Conservation (phyloP, 1,140 invertebrate genomes). For the Diabrotica virgifera region DNA sequence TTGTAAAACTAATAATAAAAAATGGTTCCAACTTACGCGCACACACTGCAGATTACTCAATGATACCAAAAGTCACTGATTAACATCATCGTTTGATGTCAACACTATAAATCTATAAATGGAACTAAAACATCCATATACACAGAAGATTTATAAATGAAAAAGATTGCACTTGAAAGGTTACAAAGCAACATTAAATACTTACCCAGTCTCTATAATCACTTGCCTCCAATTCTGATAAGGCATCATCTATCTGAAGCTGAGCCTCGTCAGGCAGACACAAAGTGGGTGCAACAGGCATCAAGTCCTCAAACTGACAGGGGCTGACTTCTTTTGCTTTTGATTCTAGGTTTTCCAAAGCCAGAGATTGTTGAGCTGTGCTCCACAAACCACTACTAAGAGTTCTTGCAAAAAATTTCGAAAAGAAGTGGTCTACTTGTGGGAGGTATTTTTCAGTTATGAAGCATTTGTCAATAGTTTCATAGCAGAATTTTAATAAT, state of each 20-base stretch:
- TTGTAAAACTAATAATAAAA: too few relatives aligned
- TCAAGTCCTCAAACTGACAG: slow-evolving; percentile 44
- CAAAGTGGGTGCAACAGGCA: slow-evolving; percentile 55
- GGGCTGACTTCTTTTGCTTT: slow-evolving; percentile 13
- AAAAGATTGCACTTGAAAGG: too few relatives aligned
- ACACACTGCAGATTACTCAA: too few relatives aligned
- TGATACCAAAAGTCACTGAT: too few relatives aligned
- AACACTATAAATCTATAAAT: neutral
- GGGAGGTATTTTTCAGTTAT: slow-evolving; percentile 43
- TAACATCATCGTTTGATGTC: neutral
- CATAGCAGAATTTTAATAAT: slow-evolving; percentile 54
- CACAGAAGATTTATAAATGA: too few relatives aligned
- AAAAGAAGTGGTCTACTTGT: slow-evolving; percentile 57
- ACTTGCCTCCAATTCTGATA: slow-evolving; percentile 77
- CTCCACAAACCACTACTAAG: slow-evolving; percentile 42
- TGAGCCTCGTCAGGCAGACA: slow-evolving; percentile 71
- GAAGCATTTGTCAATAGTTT: slow-evolving; percentile 55
- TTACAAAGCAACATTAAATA: neutral
- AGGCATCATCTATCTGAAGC: slow-evolving; percentile 72
- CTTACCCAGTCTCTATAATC: slow-evolving; percentile 77
- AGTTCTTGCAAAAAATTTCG: slow-evolving; percentile 52
- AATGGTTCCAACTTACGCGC: too few relatives aligned
- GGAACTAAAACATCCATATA: too few relatives aligned
- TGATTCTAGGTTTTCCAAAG: slow-evolving; percentile 8
- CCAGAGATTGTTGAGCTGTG: slow-evolving; percentile 33